These are phyloP conservation scores for Scotopteryx bipunctaria DNA, from an alignment of 2,888 invertebrate species.

Conservation along the genomic window DNA sequence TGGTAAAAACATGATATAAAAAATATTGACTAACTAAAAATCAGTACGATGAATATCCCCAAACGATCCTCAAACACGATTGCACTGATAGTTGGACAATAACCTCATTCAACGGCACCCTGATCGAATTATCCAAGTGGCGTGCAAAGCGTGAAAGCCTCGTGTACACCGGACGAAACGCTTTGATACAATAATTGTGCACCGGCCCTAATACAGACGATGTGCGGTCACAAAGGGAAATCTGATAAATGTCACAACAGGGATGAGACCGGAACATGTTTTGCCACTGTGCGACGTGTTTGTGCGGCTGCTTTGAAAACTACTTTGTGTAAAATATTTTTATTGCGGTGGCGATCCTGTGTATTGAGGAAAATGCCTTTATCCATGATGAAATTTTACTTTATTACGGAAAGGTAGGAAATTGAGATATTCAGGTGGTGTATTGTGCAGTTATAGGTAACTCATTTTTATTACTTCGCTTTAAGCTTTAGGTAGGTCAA, in stretches of 20 bases:
- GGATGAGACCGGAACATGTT: conserved; percentile 37
- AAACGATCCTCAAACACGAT: background rate
- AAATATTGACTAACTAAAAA: background rate
- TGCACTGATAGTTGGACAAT: conserved; percentile 13
- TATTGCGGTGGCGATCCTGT: background rate
- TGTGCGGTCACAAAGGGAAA: conserved; percentile 49
- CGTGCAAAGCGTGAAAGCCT: conserved; percentile 29
- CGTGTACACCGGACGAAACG: conserved; percentile 30
- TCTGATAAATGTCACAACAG: conserved; percentile 55
- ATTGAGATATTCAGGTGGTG: too few relatives aligned
- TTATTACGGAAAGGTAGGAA: background rate
- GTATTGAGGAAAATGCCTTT: background rate
- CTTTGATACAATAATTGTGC: conserved; percentile 52
- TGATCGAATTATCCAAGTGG: conserved; percentile 28
- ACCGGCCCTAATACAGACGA: conserved; percentile 45
- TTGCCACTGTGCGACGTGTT: conserved; percentile 20
- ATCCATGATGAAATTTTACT: background rate
- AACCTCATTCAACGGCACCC: conserved; percentile 8
- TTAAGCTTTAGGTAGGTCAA: too few relatives aligned
- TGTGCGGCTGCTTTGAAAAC: conserved; percentile 8
- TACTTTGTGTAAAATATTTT: conserved; percentile 24
- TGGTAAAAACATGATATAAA: background rate
- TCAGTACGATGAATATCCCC: too few relatives aligned
- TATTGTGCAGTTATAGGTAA: too few relatives aligned
- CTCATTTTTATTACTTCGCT: too few relatives aligned